Evolutionary conservation across 2,113 vertebrate species (phyloP), one percentile per base, ranked within the genome.

Genomic region (Orthonyx spaldingii): DNA sequence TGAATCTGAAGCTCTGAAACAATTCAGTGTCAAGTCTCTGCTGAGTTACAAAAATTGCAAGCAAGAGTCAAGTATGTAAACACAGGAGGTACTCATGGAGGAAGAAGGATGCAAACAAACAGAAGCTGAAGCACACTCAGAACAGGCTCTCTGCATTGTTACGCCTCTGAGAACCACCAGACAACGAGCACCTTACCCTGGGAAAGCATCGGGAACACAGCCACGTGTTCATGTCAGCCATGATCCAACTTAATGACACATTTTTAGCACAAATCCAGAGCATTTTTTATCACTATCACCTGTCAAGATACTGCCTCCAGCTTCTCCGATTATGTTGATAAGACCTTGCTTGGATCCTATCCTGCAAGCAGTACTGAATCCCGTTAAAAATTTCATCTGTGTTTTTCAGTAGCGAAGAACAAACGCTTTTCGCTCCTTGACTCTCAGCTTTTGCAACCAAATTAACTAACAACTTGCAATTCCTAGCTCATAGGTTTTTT

Each of bases 151-250:
- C 37, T 64, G 22, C 60, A 37, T 3, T 27, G 21, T 35, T 27
- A 23, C 0, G 0, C 15, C 28, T 75, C 46, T 11, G 3, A 88
- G 56, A 26, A n/a, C 13, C 3, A 2, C 30, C 0, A 33, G 24
- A 60, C 46, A 61, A 63, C 0, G 1, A 83, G 27, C 8, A 56
- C 8, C 44, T 61, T n/a, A 66, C 32, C 3, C 39, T 24, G 23
- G 16, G 46, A 82, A 82, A 57, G 56, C 33, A 44, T 3, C 0
- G 1, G 74, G 60, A 90, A 75, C 28, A 64, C 1, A 39, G 32
- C n/a, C n/a, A n/a, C n/a, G n/a, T n/a, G n/a, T n/a, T n/a, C n/a
- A n/a, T n/a, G n/a, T 35, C 41, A 70, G 20, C 19, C 13, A 10
- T 21, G 13, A 75, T 24, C 11, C n/a, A 46, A 52, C 32, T 49